Base-by-base conservation (phyloP, 1,140 invertebrate genomes). In the Temnothorax curvispinosus region DNA sequence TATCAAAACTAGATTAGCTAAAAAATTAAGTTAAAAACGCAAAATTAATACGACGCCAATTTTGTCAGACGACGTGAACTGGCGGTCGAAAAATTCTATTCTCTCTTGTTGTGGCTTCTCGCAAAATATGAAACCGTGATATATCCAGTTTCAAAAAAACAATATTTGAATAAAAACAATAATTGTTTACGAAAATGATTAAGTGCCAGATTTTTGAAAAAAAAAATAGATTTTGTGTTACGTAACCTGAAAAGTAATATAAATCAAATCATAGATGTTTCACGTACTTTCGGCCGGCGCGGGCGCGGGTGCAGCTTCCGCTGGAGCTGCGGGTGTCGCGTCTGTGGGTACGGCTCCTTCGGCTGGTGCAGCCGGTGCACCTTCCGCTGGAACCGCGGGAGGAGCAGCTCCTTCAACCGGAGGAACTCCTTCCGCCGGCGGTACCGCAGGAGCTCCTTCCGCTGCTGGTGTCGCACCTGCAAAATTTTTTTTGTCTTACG, bases 371-470 rank as follows among this genome's bases (percentile, higher is more conserved):
- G 90, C 93, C 11, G 95, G 90, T 9, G 93, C 95, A 62, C 93
- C 95, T 81, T 95, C 95, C 13, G 94, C 94, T 52, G 94, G 92
- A 11, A 91, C 92, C 18, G 93, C 87, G 69, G 93, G 91, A 54
- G 93, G 90, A 11, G 91, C 41, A n/a, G 93, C 94, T 74, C 94
- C 95, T 74, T 93, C 94, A 1, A 93, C 94, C 11, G 96, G 94
- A 15, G 94, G 91, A 44, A 93, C 93, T 86, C 93, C 94, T 44
- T 94, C 90, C 35, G 94, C 90, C 78, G 95, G 91, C 27, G 94
- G 85, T 60, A 88, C 94, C 3, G 93, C 93, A 21, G 95, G 87
- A 27, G 94, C 74, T 35, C 41, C 91, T 85, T 90, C 89, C 54
- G 89, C 88, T 15, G 77, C 62, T 65, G 77, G 60, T 69, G 88